These are phyloP conservation scores for Prorops nasuta DNA, from an alignment of 1,140 invertebrate species.

Conservation along the genomic window DNA sequence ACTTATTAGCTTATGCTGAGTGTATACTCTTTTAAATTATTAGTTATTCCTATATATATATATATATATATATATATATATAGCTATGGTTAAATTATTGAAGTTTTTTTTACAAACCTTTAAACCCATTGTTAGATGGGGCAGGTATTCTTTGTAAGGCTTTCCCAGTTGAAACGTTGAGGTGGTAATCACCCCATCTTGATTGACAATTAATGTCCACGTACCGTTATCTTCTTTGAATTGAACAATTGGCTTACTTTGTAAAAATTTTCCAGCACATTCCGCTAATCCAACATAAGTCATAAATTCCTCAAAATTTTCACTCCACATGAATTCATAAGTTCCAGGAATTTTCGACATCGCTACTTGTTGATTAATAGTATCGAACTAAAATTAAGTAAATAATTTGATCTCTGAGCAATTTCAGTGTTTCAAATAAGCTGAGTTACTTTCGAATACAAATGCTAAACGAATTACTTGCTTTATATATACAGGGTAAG, in stretches of 20 bases:
- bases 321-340: conserved; percentile 44
- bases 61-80: too few species aligned
- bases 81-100: too few species aligned
- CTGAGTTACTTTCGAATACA: too few species aligned
- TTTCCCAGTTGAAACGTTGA: conserved; percentile 43
- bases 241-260: conserved; percentile 40
- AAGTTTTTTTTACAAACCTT: conserved; percentile 26
- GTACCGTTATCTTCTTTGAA: conserved; percentile 33
- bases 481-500: not conserved
- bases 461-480: conserved; percentile 7
- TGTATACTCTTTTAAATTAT: too few species aligned
- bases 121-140: conserved; percentile 35
- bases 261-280: conserved; percentile 17
- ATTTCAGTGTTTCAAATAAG: too few species aligned
- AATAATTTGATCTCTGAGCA: too few species aligned
- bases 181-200: conserved; percentile 33
- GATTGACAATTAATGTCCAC: conserved; percentile 39
- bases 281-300: conserved; percentile 34
- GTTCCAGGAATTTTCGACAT: conserved; percentile 47
- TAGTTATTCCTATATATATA: too few species aligned
- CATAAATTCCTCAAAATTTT: conserved; percentile 48
- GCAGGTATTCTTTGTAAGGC: conserved; percentile 45
- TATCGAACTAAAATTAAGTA: too few species aligned
- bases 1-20: too few species aligned
- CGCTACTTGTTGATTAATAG: conserved; percentile 17